Conservation (phyloP, 2,113 vertebrate species). For the Elgaria multicarinata region DNA sequence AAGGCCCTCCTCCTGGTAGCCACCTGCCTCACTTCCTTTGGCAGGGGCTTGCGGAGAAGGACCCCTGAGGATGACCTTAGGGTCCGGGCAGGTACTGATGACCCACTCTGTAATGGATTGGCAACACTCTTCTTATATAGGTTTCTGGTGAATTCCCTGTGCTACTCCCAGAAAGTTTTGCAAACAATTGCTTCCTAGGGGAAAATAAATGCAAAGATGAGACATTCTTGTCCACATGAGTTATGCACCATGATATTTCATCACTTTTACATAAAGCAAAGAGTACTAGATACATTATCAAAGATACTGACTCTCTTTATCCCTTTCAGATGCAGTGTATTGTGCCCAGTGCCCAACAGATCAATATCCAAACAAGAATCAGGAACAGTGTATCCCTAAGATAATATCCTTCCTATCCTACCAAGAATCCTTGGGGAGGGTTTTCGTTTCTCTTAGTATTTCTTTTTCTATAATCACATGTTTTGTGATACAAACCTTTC, state of each 20-base stretch:
- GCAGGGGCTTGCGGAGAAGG: too few species aligned
- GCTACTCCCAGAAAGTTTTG: too few species aligned
- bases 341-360: background rate
- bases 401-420: constrained; percentile 12
- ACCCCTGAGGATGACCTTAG: too few species aligned
- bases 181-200: too few species aligned
- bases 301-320: background rate
- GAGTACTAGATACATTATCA: too few species aligned
- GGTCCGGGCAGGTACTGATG: too few species aligned
- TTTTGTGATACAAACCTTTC: background rate
- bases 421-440: background rate
- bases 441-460: background rate
- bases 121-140: too few species aligned
- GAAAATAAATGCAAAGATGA: background rate
- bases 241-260: background rate
- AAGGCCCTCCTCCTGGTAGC: too few species aligned
- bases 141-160: too few species aligned
- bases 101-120: too few species aligned
- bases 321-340: background rate
- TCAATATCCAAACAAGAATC: constrained; percentile 3
- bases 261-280: background rate
- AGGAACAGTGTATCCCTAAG: background rate
- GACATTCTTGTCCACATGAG: background rate
- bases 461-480: background rate
- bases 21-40: too few species aligned